Base-by-base conservation (phyloP, 2,797 vertebrate genomes). In the Discoglossus pictus region DNA sequence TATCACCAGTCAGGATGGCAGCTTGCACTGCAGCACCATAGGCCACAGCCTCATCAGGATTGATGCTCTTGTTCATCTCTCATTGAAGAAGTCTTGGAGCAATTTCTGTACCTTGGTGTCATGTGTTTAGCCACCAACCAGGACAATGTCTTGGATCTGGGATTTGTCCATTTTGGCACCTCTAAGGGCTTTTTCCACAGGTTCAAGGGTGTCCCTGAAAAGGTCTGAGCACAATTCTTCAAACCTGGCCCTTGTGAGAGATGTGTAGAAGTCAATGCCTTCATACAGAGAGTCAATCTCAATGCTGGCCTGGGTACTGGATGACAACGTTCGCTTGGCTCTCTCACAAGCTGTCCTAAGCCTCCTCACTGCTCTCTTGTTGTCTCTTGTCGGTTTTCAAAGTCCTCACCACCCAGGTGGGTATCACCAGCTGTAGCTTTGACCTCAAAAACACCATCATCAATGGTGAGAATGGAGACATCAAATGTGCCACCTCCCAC, bases 181-280 rank as follows among this genome's bases (percentile, higher is more conserved):
- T n/a, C 31, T 2, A 27, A 73, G 34, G 3, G 34, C 59, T 54
- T 60, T 76, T 21, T 67, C 53, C 24, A 75, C 56, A 0, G 56
- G 71, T 2, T 60, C 35, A 16, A 73, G 1, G 10, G 68, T 67
- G 1, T 60, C 71, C 2, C 50, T 18, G 39, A 73, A 72, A 43
- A 81, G 74, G 47, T 77, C 77, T 0, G 36, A 50, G 15, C 67
- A 71, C 47, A 81, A 31, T 10, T 76, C 66, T 36, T 75, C 27
- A 31, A 31, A 31, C 8, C 27, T 4, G 27, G 27, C 27, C 27
- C 27, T 31, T 4, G 27, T 31, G 48, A 75, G 3, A 1, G 67
- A 54, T 0, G 50, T 21, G 15, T 59, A 40, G 36, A 74, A 77
- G n/a, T 64, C 74, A 3, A 65, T 6, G 0, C 76, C 73, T 13